These are phyloP conservation scores for Carposina sasakii DNA, from an alignment of 1,140 invertebrate species.

Conservation along the genomic window DNA sequence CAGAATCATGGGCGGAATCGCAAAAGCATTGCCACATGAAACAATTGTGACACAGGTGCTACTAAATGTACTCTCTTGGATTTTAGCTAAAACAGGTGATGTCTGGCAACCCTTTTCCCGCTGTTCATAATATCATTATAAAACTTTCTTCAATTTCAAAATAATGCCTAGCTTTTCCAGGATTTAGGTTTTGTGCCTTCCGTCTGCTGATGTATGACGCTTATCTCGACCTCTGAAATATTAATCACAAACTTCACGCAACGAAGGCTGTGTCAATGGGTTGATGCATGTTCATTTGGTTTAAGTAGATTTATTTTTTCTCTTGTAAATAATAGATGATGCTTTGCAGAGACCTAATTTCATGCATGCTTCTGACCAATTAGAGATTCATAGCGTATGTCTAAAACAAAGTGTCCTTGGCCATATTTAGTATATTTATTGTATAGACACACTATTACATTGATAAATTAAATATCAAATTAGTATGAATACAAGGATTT, in stretches of 20 bases:
- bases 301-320: not conserved
- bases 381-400: not conserved
- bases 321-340: not conserved
- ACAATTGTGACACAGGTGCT: conserved; percentile 38
- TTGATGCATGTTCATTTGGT: not conserved
- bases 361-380: not conserved
- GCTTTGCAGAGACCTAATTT: not conserved
- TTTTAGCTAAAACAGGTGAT: conserved; percentile 29
- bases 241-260: conserved; percentile 3
- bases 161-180: conserved; percentile 23
- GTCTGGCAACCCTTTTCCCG: conserved; percentile 38
- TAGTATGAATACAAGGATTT: too few relatives aligned
- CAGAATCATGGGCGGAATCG: conserved; percentile 46
- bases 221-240: conserved; percentile 10
- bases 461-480: too few relatives aligned
- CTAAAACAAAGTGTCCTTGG: not conserved
- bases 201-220: conserved; percentile 14
- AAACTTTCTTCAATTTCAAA: conserved; percentile 21
- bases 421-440: too few relatives aligned
- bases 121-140: conserved; percentile 24
- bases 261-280: not conserved
- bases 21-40: conserved; percentile 43
- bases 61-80: conserved; percentile 35
- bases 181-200: conserved; percentile 29
- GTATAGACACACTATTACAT: too few relatives aligned